Evolutionary conservation across 2,113 vertebrate genomes (phyloP), one percentile per base, ranked within the genome.

Genomic region (Camarhynchus parvulus): DNA sequence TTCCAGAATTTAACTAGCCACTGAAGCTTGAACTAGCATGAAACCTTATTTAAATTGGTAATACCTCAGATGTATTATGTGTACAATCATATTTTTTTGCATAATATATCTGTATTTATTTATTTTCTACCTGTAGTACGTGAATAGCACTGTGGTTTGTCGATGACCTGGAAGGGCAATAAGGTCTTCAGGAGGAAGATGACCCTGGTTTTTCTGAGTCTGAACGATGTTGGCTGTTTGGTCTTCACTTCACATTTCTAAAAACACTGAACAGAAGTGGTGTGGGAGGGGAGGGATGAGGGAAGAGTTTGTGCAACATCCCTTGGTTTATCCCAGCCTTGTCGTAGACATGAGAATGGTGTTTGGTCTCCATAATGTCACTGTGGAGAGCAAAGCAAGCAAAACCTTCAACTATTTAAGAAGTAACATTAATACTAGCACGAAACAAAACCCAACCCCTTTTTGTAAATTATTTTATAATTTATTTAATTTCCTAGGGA

Each of bases 31-130:
- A 97, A 97, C 94, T 94, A 96, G 95, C 94, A 83, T 80, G 96
- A 74, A 95, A 94, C 68, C 95, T 97, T 98, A 98, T 98, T 97
- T 98, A 98, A 98, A 98, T 97, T 93, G 98, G 96, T 97, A 88
- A 98, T 98, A 97, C 97, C 97, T 98, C 98, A 98, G 98, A 92
- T 98, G 98, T 98, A 97, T 98, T 98, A 92, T 92, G 94, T 96
- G 97, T 98, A 97, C 98, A 97, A 96, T 98, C 98, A 98, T 98
- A 95, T 69, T 84, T 62, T 73, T 98, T 97, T 97, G 96, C 92
- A 96, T 96, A 97, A 98, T 97, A 98, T 97, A 96, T 98, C 98
- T 97, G 97, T 98, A 98, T 99, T 99, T 99, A 99, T 99, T 99
- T 99, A 98, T 98, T 98, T 97, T 97, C 97, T 96, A 95, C 89